Evolutionary conservation across 2,888 invertebrate genomes (phyloP).

Genomic region (Ptychoptera albimana): DNA sequence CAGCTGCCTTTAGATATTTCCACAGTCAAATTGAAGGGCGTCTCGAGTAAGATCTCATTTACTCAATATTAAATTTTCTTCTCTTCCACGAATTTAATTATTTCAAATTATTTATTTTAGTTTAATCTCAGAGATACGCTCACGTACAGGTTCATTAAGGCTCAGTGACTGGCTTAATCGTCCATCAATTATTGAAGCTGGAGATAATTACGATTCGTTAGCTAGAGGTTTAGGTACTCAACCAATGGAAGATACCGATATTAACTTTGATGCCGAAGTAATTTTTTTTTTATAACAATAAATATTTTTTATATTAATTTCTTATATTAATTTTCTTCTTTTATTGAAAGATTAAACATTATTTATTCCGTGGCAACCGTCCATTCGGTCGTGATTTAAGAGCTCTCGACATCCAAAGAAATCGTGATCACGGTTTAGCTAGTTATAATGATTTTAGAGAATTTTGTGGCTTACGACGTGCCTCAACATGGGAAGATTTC

Average conservation of each 20-base stretch:
- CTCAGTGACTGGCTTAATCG: conserved; percentile 38
- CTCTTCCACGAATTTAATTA: background rate
- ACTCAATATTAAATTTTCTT: background rate
- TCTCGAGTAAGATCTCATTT: conserved; percentile 28
- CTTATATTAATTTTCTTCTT: conserved; percentile 6
- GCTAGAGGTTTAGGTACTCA: conserved; percentile 62
- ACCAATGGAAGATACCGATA: conserved; percentile 59
- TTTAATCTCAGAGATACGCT: conserved; percentile 30
- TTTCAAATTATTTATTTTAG: conserved; percentile 17
- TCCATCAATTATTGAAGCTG: conserved; percentile 35
- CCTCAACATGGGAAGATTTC: conserved; percentile 51
- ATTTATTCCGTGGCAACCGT: conserved; percentile 47
- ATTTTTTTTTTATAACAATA: background rate
- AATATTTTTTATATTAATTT: background rate
- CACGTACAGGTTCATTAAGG: conserved; percentile 28
- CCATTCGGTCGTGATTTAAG: conserved; percentile 67
- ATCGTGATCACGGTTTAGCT: conserved; percentile 72
- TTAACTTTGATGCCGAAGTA: conserved; percentile 45
- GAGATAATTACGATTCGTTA: conserved; percentile 49
- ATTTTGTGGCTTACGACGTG: conserved; percentile 56
- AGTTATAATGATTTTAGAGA: conserved; percentile 62
- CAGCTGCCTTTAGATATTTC: conserved; percentile 47
- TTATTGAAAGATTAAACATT: conserved; percentile 42
- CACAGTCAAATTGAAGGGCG: conserved; percentile 41
- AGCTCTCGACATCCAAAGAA: conserved; percentile 70